These are phyloP conservation scores for Salminus brasiliensis DNA, from an alignment of 2,113 vertebrate genomes.

Conservation along the genomic window DNA sequence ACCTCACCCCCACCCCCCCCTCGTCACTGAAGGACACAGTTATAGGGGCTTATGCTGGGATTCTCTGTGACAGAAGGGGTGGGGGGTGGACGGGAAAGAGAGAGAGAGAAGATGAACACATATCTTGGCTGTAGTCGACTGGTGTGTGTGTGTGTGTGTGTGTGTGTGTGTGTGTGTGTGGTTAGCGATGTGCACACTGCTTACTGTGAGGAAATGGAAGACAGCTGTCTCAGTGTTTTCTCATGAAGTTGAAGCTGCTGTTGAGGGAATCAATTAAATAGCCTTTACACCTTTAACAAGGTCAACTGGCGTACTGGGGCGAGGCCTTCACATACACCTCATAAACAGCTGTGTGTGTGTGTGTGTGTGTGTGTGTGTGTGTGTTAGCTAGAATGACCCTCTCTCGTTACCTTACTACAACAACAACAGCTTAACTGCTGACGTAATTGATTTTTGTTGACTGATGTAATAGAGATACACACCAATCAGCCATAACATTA, in stretches of 20 bases:
- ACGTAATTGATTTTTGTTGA: too few relatives aligned
- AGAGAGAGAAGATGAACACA: slow-evolving; percentile 1
- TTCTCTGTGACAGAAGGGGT: background rate
- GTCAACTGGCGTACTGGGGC: slow-evolving; percentile 35
- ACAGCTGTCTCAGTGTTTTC: slow-evolving; percentile 50
- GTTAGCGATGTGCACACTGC: slow-evolving; percentile 14
- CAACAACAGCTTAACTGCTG: too few relatives aligned
- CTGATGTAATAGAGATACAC: too few relatives aligned
- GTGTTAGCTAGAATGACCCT: too few relatives aligned
- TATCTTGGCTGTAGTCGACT: background rate
- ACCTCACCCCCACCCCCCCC: too few relatives aligned
- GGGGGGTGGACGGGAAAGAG: background rate
- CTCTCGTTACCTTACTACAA: too few relatives aligned
- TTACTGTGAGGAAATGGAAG: slow-evolving; percentile 48
- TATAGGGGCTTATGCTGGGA: background rate
- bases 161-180: slow-evolving; percentile 36
- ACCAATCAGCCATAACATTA: too few relatives aligned
- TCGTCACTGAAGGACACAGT: background rate
- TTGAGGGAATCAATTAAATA: slow-evolving; percentile 35
- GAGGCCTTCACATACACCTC: slow-evolving; percentile 26
- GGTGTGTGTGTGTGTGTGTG: background rate
- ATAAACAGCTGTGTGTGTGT: slow-evolving; percentile 38
- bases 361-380: slow-evolving; percentile 35
- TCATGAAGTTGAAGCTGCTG: slow-evolving; percentile 42
- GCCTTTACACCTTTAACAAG: slow-evolving; percentile 15